These are phyloP conservation scores for Meloidogyne floridensis DNA, from an alignment of 1,140 invertebrate species.

Conservation along the genomic window DNA sequence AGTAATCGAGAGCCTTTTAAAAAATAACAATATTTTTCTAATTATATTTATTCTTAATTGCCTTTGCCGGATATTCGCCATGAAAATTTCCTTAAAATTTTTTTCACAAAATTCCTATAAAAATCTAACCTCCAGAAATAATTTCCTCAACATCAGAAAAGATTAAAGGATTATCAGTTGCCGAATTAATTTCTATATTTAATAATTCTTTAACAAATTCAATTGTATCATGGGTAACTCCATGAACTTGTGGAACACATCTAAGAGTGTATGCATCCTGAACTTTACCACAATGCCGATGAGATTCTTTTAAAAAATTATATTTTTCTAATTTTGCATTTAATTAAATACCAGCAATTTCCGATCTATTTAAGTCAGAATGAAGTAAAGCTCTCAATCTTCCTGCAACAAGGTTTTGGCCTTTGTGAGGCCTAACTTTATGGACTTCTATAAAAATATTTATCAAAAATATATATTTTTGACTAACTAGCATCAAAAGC, in stretches of 20 bases:
- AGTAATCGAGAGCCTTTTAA: conserved; percentile 72
- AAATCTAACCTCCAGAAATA: conserved; percentile 73
- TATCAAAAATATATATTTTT: conserved; percentile 1
- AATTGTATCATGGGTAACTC: conserved; percentile 76
- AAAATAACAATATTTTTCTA: background rate
- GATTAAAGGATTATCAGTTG: conserved; percentile 77
- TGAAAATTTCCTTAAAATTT: conserved; percentile 75
- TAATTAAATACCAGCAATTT: conserved; percentile 70
- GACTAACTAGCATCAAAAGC: conserved; percentile 74
- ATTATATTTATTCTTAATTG: conserved; percentile 40
- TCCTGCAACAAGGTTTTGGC: conserved; percentile 73
- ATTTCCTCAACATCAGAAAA: conserved; percentile 75
- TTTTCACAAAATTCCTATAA: conserved; percentile 68
- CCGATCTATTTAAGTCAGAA: conserved; percentile 74
- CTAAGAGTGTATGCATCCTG: conserved; percentile 78
- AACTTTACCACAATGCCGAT: conserved; percentile 75
- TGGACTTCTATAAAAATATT: conserved; percentile 71
- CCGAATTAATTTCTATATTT: conserved; percentile 75
- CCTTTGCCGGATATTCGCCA: conserved; percentile 78
- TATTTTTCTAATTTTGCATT: conserved; percentile 65
- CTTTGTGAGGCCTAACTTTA: conserved; percentile 73
- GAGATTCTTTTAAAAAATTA: conserved; percentile 65
- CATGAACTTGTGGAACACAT: conserved; percentile 75
- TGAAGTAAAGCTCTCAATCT: conserved; percentile 74
- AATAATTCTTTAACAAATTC: conserved; percentile 74